phyloP scores from a whole-genome alignment of 2,797 vertebrate genomes.

The Enteromius trimaculatus region DNA sequence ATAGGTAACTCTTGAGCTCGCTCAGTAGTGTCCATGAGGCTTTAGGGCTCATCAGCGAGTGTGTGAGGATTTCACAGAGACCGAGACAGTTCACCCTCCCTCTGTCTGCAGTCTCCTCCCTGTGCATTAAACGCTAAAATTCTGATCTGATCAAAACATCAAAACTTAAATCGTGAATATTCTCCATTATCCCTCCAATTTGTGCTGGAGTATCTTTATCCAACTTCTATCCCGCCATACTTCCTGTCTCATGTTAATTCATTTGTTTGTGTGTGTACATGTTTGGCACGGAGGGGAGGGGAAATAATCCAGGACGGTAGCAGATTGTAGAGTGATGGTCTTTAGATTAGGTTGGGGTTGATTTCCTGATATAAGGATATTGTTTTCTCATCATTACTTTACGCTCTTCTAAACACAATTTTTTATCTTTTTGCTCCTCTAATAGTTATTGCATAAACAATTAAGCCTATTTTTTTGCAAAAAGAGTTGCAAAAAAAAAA shows the following conservation, averaged over 20 bases:
- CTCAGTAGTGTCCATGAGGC: background rate
- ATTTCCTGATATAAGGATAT: conserved; percentile 64
- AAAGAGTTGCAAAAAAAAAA: background rate
- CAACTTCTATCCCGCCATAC: background rate
- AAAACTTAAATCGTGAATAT: background rate
- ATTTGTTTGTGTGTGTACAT: background rate
- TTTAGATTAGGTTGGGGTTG: conserved; percentile 68
- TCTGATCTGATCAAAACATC: conserved; percentile 11
- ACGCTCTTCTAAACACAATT: background rate
- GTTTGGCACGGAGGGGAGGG: conserved; percentile 26
- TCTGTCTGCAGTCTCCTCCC: conserved; percentile 43
- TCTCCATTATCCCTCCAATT: background rate
- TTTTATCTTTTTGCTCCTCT: background rate
- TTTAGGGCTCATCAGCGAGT: background rate
- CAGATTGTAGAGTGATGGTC: conserved; percentile 72
- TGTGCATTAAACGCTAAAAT: background rate
- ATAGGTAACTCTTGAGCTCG: background rate
- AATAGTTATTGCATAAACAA: background rate
- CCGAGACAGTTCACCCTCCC: conserved; percentile 23
- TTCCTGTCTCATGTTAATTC: background rate
- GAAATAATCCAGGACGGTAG: conserved; percentile 71
- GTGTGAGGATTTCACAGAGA: conserved; percentile 31
- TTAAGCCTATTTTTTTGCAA: background rate
- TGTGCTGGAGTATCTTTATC: background rate
- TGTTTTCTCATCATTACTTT: background rate